These are phyloP conservation scores for Lophochroa leadbeateri DNA, from an alignment of 2,113 vertebrate species.

Conservation along the genomic window DNA sequence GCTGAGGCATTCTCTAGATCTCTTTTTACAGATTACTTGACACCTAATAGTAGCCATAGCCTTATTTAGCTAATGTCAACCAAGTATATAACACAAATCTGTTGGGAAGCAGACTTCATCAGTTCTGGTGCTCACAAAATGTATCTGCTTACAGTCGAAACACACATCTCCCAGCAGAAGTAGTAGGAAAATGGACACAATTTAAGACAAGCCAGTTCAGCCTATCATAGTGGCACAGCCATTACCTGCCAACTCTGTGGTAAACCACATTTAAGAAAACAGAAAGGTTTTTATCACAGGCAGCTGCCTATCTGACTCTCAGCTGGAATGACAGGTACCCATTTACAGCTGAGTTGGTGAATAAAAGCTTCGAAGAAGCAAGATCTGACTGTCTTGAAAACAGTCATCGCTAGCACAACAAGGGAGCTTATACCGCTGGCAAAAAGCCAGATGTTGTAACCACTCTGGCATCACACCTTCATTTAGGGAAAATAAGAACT, in stretches of 20 bases:
- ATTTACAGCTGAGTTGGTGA: neutral
- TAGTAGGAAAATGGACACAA: neutral
- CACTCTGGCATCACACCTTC: neutral
- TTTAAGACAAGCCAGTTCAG: neutral
- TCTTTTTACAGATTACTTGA: neutral
- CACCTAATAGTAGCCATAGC: neutral
- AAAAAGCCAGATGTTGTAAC: neutral
- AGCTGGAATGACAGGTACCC: neutral
- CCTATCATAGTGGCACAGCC: neutral
- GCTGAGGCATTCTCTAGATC: neutral
- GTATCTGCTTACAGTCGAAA: neutral
- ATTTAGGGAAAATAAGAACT: neutral
- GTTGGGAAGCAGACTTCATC: neutral
- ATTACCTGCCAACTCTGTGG: neutral
- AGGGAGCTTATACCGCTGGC: neutral
- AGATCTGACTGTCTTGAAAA: neutral
- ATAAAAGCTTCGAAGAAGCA: neutral
- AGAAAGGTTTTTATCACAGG: neutral
- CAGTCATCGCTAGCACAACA: accelerated
- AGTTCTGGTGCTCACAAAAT: neutral
- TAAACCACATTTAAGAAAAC: neutral
- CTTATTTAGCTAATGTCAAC: neutral
- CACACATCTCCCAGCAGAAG: neutral
- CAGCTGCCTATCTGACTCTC: neutral
- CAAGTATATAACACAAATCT: neutral